phyloP scores from a whole-genome alignment of 1,140 invertebrate species.

The Parapsyche elsis region DNA sequence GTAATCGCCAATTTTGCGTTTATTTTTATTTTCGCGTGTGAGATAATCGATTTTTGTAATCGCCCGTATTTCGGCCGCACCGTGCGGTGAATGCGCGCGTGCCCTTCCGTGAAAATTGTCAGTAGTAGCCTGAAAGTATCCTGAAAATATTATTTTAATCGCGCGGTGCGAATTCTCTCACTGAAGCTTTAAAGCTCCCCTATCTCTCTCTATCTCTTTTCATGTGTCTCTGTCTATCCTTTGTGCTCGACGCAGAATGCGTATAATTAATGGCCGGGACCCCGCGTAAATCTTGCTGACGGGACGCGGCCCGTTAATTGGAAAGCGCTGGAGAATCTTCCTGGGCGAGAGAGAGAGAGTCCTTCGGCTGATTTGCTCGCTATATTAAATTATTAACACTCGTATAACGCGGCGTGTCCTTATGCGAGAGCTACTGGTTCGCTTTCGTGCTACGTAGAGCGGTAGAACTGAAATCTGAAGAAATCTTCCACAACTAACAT shows the following conservation, averaged over 20 bases:
- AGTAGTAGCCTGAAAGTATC: neutral
- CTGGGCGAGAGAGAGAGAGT: too few relatives aligned
- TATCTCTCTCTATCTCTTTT: too few relatives aligned
- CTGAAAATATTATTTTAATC: slow-evolving; percentile 38
- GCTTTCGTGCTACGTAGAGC: too few relatives aligned
- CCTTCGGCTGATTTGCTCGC: too few relatives aligned
- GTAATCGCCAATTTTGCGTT: too few relatives aligned
- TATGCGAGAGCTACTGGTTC: too few relatives aligned
- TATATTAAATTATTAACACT: too few relatives aligned
- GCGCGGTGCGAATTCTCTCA: slow-evolving; percentile 25
- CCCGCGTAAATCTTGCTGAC: slow-evolving; percentile 24
- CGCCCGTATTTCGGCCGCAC: neutral
- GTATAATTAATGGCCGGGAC: slow-evolving; percentile 33
- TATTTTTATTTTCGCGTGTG: too few relatives aligned
- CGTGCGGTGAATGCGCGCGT: too few relatives aligned
- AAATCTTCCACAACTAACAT: too few relatives aligned
- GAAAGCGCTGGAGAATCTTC: slow-evolving; percentile 2
- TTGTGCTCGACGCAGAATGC: slow-evolving; percentile 36
- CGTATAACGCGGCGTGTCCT: too few relatives aligned
- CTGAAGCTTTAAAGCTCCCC: slow-evolving; percentile 11
- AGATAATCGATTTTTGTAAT: neutral
- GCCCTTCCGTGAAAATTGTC: neutral
- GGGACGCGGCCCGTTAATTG: slow-evolving; percentile 29
- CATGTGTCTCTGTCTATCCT: neutral
- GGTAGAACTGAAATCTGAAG: too few relatives aligned